A percentile compares a stretch with the other conserved stretches of the same genome.
phyloP scores from a whole-genome alignment of 2,797 vertebrate genomes.

The Chiloscyllium punctatum region DNA sequence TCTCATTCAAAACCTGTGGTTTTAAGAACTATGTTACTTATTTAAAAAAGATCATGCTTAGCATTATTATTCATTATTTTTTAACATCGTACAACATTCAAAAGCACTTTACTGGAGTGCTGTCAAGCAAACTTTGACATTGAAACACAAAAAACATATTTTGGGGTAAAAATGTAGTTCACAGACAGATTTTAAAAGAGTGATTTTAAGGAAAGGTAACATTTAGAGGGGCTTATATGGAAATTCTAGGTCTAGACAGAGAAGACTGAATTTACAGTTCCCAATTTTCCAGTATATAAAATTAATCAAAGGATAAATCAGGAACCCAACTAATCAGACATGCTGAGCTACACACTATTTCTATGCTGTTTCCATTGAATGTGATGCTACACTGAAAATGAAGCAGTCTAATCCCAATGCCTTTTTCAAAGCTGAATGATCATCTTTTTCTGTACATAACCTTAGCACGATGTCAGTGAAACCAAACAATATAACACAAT shows the following conservation, averaged over 20 bases:
- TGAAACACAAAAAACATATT: not conserved
- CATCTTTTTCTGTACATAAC: too few species aligned
- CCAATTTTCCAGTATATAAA: too few species aligned
- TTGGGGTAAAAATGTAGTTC: not conserved
- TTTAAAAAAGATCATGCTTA: not conserved
- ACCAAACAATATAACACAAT: too few species aligned
- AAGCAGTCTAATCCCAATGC: too few species aligned
- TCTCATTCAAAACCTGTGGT: not conserved
- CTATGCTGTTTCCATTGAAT: too few species aligned
- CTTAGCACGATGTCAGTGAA: too few species aligned
- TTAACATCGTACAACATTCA: not conserved
- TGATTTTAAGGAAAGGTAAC: not conserved
- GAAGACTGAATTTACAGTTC: not conserved
- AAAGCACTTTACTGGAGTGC: not conserved
- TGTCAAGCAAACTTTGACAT: not conserved
- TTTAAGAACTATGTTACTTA: not conserved
- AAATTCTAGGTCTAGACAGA: not conserved
- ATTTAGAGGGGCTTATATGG: not conserved
- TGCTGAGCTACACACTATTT: too few species aligned
- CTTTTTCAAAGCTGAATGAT: too few species aligned
- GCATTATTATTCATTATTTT: not conserved
- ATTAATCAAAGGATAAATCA: too few species aligned
- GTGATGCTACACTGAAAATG: too few species aligned
- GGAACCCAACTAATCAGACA: too few species aligned
- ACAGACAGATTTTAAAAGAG: not conserved